Base-by-base conservation (phyloP, 2,797 vertebrate species). In the Hoplostethus atlanticus region DNA sequence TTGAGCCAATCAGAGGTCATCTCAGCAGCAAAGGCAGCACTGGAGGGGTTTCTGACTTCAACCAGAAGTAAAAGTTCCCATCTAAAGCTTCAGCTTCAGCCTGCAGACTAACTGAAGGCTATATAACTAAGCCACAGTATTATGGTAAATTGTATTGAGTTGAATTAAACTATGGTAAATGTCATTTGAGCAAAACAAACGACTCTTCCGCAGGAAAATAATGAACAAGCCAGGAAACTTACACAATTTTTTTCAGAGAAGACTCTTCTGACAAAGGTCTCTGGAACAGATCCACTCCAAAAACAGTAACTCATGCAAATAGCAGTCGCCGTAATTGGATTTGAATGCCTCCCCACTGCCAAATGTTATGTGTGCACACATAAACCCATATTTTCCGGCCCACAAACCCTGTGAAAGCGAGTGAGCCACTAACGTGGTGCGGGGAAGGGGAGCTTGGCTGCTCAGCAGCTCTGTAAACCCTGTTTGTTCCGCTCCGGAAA, bases 381-480 rank as follows among this genome's bases (percentile, higher is more conserved):
- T 91, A 93, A 93, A 92, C 87, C 88, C 88, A 88, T 89, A 92
- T 93, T 93, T 92, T 93, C 91, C 87, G 71, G 91, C 90, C 91
- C 91, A 92, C 87, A 91, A 93, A 92, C 90, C 89, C 80, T 72
- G 84, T 83, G 89, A 87, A 89, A 87, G 87, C 85, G 64, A 86
- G 81, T 85, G 89, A 87, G 89, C 89, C 88, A 76, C 89, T 89
- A 88, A 84, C 78, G 83, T 53, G 81, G 84, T 84, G 84, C 54
- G 42, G 71, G 84, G 73, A 86, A 76, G 57, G 89, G 76, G 77
- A 85, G 84, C 77, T 81, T 83, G 87, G 90, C 86, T 84, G 88
- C 89, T 90, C 79, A 81, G 86, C 77, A 74, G 86, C 84, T 89
- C 86, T 71, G 80, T 89, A 91, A 91, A 92, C 88, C 89, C 89